Conservation (phyloP, 92 coral and sea anemone species). For the Parazoanthus atlanticus region DNA sequence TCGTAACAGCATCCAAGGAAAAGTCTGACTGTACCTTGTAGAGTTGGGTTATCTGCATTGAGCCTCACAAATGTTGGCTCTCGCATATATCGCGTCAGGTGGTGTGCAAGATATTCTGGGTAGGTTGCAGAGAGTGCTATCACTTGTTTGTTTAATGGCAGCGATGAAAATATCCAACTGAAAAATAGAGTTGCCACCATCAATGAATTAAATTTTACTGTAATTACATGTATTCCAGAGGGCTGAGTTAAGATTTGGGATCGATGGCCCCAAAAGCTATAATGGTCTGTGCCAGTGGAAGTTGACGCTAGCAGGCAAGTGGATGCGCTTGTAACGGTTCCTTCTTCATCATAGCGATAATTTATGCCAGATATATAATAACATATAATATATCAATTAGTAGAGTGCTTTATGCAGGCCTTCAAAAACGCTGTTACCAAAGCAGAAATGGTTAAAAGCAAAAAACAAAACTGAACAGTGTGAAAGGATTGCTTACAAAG, state of each 20-base stretch:
- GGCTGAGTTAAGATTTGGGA: not conserved
- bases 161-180: conserved; percentile 95
- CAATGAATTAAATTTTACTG: not conserved
- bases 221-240: not conserved
- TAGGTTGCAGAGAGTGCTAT: conserved; percentile 98
- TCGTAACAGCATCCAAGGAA: too few species aligned
- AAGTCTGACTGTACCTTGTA: conserved; percentile 69
- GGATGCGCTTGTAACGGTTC: too few species aligned
- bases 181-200: not conserved
- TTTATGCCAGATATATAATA: too few species aligned
- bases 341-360: too few species aligned
- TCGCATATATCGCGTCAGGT: conserved; percentile 87
- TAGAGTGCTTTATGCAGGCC: too few species aligned
- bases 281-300: not conserved
- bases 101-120: conserved; percentile 95
- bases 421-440: too few species aligned
- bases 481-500: too few species aligned
- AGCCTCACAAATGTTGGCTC: conserved; percentile 98
- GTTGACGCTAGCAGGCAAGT: not conserved
- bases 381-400: too few species aligned
- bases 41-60: conserved; percentile 88
- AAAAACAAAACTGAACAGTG: too few species aligned
- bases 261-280: not conserved
- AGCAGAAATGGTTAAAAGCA: too few species aligned
- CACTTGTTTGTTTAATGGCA: conserved; percentile 92